phyloP scores from a whole-genome alignment of 2,797 vertebrate species.

The Diglossa cyanea region DNA sequence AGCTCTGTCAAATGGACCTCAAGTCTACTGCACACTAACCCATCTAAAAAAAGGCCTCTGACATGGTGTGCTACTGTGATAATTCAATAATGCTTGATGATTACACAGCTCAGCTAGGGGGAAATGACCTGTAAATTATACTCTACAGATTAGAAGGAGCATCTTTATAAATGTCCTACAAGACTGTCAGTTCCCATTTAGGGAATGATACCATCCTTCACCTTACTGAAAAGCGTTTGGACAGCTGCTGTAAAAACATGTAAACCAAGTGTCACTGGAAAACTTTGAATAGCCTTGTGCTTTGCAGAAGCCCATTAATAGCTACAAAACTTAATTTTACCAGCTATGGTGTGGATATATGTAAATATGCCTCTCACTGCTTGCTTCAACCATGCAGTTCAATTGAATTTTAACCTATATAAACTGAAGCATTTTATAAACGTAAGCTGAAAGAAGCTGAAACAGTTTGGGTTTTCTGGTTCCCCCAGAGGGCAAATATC shows the following conservation, averaged over 20 bases:
- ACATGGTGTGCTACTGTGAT: not conserved
- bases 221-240: not conserved
- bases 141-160: not conserved
- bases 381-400: not conserved
- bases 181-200: constrained; percentile 13
- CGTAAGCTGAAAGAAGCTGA: accelerated
- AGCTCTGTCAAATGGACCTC: not conserved
- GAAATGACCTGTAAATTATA: constrained; percentile 40
- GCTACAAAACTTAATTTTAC: not conserved
- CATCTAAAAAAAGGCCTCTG: not conserved
- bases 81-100: constrained; percentile 19
- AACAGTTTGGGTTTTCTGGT: not conserved
- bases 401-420: not conserved
- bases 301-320: not conserved
- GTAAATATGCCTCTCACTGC: not conserved
- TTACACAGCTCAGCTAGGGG: constrained; percentile 4
- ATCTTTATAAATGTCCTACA: not conserved
- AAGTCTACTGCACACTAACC: not conserved
- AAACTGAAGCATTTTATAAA: not conserved
- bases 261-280: not conserved
- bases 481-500: not conserved
- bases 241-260: not conserved
- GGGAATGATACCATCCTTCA: not conserved
- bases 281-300: not conserved
- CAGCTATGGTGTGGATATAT: not conserved